phyloP scores from a whole-genome alignment of 2,113 vertebrate genomes.

The Oceanodroma tethys region DNA sequence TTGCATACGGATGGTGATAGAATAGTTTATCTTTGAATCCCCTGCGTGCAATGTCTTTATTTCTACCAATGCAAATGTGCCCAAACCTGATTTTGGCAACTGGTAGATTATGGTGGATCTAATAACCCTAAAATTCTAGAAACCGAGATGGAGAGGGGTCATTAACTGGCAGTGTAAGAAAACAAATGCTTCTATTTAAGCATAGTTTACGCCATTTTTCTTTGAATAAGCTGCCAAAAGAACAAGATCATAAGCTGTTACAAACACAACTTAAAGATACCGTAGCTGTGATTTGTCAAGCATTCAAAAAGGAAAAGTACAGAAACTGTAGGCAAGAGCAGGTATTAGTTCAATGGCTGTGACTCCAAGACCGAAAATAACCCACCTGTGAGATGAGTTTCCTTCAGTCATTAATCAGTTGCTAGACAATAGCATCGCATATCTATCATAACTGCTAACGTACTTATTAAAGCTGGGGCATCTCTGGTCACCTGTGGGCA shows the following conservation, averaged over 20 bases:
- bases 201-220: neutral
- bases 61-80: neutral
- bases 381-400: neutral
- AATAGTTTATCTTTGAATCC: neutral
- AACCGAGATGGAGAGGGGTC: neutral
- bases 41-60: neutral
- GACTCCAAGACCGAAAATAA: neutral
- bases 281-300: neutral
- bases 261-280: neutral
- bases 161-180: neutral
- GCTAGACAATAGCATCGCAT: neutral
- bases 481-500: neutral
- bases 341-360: neutral
- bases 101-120: neutral
- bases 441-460: rapidly evolving
- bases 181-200: neutral
- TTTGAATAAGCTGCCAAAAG: conserved; percentile 9
- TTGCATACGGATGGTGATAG: neutral
- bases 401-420: neutral
- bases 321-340: neutral
- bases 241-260: neutral
- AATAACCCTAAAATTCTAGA: neutral
- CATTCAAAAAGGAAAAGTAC: neutral
- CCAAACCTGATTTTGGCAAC: neutral
- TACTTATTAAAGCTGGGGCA: neutral